Evolutionary conservation across 1,140 invertebrate species (phyloP), one percentile per base, ranked within the genome.

Genomic region (Diachasma alloeum): DNA sequence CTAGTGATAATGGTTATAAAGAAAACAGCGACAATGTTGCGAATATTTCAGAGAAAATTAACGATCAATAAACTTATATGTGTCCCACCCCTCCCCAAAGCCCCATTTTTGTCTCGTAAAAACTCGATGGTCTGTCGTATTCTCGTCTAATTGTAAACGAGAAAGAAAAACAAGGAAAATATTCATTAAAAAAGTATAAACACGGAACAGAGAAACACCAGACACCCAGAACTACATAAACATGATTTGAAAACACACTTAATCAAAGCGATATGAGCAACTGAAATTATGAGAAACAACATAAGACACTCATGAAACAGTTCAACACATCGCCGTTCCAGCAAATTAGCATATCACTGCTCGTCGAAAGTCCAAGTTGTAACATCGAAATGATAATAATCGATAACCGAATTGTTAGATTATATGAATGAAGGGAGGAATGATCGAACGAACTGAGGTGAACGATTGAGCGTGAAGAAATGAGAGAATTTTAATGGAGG

Each of bases 331-430:
- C 53, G 26, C 44, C 24, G 53, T 73, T 73, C 56, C 76, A 73
- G 63, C 59, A 68, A 76, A 77, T 73, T 74, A 77, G 44, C 76
- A 77, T 77, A 77, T 77, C 76, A 77, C 36, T 73, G 42, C 59
- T 73, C 59, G 76, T 77, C 42, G 63, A 69, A 74, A 77, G 76
- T 77, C 76, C 76, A 77, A 53, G 44, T 56, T 68, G 8, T 42
- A 77, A 73, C 76, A 77, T 77, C 76, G 76, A 77, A 77, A 67
- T 53, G 44, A 56, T 48, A 56, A 46, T 77, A 73, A 77, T 68
- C 59, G 36, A 69, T 73, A 53, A 72, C 71, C 76, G 71, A 77
- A 77, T 69, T 77, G 39, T 77, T 77, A 77, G 63, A 77, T 53
- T 69, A 69, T 46, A 46, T 37, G 37, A 44, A 63, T 71, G 53